Percentiles rank a stretch among this genome's conserved stretches.
phyloP scores from a whole-genome alignment of 2,113 vertebrate species.

The Redunca redunca region DNA sequence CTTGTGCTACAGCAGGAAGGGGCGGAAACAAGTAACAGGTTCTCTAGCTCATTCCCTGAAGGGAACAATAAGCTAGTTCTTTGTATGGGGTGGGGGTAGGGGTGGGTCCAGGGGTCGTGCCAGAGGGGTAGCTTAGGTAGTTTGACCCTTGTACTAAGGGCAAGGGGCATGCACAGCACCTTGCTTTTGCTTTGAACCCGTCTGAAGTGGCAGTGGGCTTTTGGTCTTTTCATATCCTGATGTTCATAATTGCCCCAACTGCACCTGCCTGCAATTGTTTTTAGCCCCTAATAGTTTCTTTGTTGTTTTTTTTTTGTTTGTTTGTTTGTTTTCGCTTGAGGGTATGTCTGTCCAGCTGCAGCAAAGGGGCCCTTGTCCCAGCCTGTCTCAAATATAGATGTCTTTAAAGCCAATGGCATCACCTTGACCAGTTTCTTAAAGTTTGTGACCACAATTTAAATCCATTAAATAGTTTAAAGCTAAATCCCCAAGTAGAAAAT shows the following conservation, averaged over 20 bases:
- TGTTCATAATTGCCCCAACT: neutral
- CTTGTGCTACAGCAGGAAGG: neutral
- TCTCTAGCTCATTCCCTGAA: neutral
- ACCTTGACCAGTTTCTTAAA: neutral
- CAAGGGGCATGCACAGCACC: neutral
- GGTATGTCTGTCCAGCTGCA: neutral
- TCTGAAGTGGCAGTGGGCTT: neutral
- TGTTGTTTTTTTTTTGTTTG: neutral
- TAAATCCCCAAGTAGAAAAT: conserved; percentile 1
- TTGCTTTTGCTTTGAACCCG: neutral
- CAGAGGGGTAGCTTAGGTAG: neutral
- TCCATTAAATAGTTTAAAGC: neutral
- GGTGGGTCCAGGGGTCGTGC: neutral
- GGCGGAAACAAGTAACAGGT: neutral
- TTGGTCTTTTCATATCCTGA: neutral
- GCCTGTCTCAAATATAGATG: neutral
- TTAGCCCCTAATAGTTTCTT: neutral
- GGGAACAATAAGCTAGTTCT: neutral
- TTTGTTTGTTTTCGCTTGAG: neutral
- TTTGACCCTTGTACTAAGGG: neutral
- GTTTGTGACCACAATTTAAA: conserved; percentile 1
- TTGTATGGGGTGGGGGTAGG: neutral
- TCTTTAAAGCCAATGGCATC: neutral
- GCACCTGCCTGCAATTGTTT: neutral
- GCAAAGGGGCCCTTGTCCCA: neutral